Evolutionary conservation across 2,888 invertebrate genomes (phyloP), one percentile per base, ranked within the genome.

Genomic region (Drosophila lutescens): DNA sequence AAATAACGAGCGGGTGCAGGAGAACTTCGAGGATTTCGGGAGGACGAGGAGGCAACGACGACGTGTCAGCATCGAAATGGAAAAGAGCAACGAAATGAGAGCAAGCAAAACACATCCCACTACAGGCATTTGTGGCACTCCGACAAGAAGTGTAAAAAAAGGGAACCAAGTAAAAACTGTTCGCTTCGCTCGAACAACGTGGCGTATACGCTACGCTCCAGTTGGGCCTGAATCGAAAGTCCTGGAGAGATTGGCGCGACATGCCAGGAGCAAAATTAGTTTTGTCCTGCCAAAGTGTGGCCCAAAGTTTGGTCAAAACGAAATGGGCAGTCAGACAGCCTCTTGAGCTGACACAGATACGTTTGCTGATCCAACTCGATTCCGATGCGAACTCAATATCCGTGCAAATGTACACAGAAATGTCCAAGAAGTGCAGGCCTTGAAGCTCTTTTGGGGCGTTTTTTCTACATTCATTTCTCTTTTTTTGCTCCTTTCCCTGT

Each of bases 21-120:
- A 55, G 41, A 20, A 8, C n/a, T 58, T 54, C 30, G 20, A 9
- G 40, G 50, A 49, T 54, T 54, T 40, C 30, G 2, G 30, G 36
- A 44, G 55, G 41, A 46, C 12, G 32, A n/a, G 43, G 46, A 10
- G 34, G 60, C 61, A 60, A 75, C 68, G 72, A 74, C 75, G 75
- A 74, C 75, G 75, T 77, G 77, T 68, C 82, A 72, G 67, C 76
- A 77, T 50, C 60, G 69, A 69, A 78, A 83, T 75, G 66, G 58
- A 71, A 72, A 55, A 62, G 71, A 77, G 44, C 34, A 61, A 61
- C 44, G 41, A 32, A 49, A 49, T 60, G 58, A 60, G 44, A 56
- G 60, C 40, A 71, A 46, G 51, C 49, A 68, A 55, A 85, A 82
- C 80, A 85, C 56, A 70, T 70, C 83, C 61, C 59, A 70, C 54